Conservation (phyloP, 2,888 invertebrate species). For the Machimus rusticus region DNA sequence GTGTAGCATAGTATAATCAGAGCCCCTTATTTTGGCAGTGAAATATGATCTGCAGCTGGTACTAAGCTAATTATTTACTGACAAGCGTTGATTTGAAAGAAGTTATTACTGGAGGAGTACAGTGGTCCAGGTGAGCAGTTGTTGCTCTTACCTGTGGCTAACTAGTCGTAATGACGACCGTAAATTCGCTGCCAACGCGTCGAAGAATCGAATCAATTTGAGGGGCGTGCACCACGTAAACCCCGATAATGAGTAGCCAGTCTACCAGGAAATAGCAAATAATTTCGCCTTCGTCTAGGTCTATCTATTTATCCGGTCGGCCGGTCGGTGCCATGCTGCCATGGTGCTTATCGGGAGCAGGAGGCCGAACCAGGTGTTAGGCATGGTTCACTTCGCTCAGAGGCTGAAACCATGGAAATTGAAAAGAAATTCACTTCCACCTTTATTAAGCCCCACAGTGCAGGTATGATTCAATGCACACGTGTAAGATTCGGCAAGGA, state of each 20-base stretch:
- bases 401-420: background rate
- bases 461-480: background rate
- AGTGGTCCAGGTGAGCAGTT: background rate
- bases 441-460: background rate
- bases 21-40: background rate
- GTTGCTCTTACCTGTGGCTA: background rate
- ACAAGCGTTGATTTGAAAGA: background rate
- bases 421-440: background rate
- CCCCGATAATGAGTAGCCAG: background rate
- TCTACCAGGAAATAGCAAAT: background rate
- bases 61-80: background rate
- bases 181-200: background rate
- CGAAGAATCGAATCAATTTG: background rate
- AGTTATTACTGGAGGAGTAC: background rate
- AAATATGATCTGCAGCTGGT: background rate
- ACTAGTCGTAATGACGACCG: background rate
- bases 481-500: background rate
- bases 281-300: background rate
- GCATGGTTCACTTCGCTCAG: background rate
- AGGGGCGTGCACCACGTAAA: background rate
- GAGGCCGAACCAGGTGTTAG: background rate
- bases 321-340: background rate
- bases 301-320: background rate
- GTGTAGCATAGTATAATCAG: background rate
- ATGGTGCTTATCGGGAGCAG: background rate